Base-by-base conservation (phyloP, 2,888 invertebrate species). In the Sesamia inferens region DNA sequence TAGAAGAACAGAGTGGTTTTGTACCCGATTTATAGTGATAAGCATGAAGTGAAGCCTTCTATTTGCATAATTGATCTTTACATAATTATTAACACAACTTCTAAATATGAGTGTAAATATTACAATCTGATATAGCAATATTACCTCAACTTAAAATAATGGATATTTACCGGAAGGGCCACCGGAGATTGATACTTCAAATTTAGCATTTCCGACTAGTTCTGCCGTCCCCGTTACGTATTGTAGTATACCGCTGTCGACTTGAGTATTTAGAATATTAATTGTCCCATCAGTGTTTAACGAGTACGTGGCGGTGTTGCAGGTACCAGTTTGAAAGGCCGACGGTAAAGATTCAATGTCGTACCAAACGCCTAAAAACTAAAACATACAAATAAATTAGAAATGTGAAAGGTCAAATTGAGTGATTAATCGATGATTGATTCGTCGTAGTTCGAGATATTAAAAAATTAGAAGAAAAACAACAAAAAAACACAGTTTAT, bases 301-400 rank as follows among this genome's bases (percentile, higher is more conserved):
- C 16, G 19, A 8, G 42, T 76, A 76, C 7, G 13, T 31, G 7
- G 78, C 75, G 2, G 75, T 65, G 47, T 65, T 59, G 48, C 76
- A 76, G 14, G 59, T 61, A n/a, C 76, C 76, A 55, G 0, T 48
- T 79, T 79, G 63, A 31, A 19, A 31, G 0, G 0, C 0, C 31
- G 79, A 58, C 0, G 24, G 54, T 0, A 73, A 54, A 22, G 76
- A 76, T 79, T 79, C 76, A 48, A 76, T 61, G 54, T 76, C 76
- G 11, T 76, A 79, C 76, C 76, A 76, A n/a, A 16, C 11, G 22
- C 54, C 79, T 3, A 0, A 0, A 48, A 31, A 76, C 76, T 76
- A 44, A 62, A 62, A 1, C 19, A 31, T 48, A 0, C 54, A 55
- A 62, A 6, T 44, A 70, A 48, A 11, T 8, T 0, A 74, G 57